Base-by-base conservation (phyloP, 2,888 invertebrate species). In the Isoperla grammatica region DNA sequence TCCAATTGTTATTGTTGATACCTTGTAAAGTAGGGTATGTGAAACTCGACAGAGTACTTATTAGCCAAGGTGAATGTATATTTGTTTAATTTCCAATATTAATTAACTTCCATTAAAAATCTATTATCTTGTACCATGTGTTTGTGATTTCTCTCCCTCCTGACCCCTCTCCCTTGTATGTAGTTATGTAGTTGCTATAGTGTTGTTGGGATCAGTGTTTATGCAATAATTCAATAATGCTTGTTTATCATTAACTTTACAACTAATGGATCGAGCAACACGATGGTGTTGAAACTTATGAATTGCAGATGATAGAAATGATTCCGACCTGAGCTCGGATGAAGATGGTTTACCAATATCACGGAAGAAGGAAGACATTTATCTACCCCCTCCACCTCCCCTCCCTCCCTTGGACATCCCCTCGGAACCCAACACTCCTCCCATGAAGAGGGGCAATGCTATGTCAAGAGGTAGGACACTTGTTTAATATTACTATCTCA, bases 381-480 rank as follows among this genome's bases (percentile, higher is more conserved):
- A 19, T 1, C 60, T 61, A 23, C 65, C 57, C 64, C 73, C 62
- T 64, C 70, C 62, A 68, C 74, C 73, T 69, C 75, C 67, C 67
- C 75, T 72, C 9, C 75, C 75, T 17, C 72, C 75, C 17, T 70
- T 70, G 11, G 65, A 75, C n/a, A 46, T 53, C 17, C 59, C 62
- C 1, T 49, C 65, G 11, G 60, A 56, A 15, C 43, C 58, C 13
- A 50, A 48, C n/a, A 23, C 57, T 1, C 15, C 55, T 9, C 46
- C 48, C 8, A 46, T 54, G n/a, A 42, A 12, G 15, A 57, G 42
- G 37, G 37, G 49, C 22, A 55, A 56, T 13, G 22, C 54, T 1
- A 12, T 58, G 6, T 54, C 49, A 6, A 54, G 61, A 59, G 59
- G 61, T 61, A 61, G 35, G 22, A 15, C 17, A n/a, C 29, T 29